Conservation (phyloP, 2,797 vertebrate genomes). For the Channa striata region DNA sequence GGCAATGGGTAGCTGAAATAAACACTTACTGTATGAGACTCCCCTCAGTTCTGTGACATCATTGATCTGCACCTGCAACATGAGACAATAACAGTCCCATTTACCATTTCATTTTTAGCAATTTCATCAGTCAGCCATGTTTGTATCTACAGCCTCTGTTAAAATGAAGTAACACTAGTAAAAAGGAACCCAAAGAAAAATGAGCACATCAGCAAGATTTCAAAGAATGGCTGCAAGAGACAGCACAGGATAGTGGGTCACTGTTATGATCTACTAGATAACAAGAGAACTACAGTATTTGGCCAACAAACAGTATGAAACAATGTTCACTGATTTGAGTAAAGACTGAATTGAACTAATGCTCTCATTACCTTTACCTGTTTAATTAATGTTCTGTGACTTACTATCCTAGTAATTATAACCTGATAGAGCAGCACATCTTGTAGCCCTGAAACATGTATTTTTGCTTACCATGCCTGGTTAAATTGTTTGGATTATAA, state of each 20-base stretch:
- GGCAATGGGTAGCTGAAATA: constrained; percentile 42
- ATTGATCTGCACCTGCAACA: constrained; percentile 85
- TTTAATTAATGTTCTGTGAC: too few species aligned
- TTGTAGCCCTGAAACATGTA: too few species aligned
- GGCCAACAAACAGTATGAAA: constrained; percentile 12
- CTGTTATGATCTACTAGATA: constrained; percentile 38
- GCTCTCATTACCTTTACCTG: too few species aligned
- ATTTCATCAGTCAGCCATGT: constrained; percentile 63
- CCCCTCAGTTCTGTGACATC: constrained; percentile 86
- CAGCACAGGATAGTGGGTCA: constrained; percentile 41
- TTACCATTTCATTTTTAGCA: constrained; percentile 61
- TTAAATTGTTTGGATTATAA: constrained; percentile 57
- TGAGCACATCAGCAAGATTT: constrained; percentile 61
- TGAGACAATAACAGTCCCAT: constrained; percentile 70
- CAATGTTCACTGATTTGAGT: constrained; percentile 1
- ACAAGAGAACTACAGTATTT: constrained; percentile 21
- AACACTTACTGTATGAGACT: constrained; percentile 83
- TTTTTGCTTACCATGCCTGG: too few species aligned
- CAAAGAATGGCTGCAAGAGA: constrained; percentile 38
- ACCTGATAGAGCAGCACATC: constrained; percentile 5
- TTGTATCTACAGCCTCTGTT: constrained; percentile 48
- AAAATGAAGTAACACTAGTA: constrained; percentile 75
- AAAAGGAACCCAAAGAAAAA: constrained; percentile 48
- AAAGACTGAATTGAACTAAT: not conserved
- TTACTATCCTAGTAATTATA: not conserved